Base-by-base conservation (phyloP, 53 echinoderm and acorn worm genomes). In the Astropecten irregularis region DNA sequence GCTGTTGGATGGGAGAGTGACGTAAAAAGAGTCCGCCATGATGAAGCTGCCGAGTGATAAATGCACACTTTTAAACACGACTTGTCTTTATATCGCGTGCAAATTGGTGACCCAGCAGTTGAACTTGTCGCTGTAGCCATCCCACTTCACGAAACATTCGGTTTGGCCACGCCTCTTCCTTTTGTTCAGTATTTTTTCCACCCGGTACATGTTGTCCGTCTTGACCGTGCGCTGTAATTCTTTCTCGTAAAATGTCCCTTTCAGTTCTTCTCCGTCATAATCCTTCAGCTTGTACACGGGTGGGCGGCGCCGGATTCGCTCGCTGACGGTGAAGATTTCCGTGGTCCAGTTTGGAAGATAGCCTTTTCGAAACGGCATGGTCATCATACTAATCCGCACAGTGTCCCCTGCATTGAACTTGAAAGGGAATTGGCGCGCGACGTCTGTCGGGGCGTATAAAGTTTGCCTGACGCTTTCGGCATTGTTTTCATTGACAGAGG, bases 301-400 rank as follows among this genome's bases (percentile, higher is more conserved):
- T 76, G 57, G 19, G 61, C 79, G 8, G 22, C 42, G 29, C 33
- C 6, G 56, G 26, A 56, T 22, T 10, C 44, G 20, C 14, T 42
- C 30, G 46, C 47, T 52, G 50, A 81, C 28, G 25, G 59, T 77
- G 33, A 92, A 89, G 14, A 89, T 84, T 54, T 92, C 86, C 3
- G 91, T 83, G 2, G 88, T 94, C 94, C 94, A 91, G 14, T 85
- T 81, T 0, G 85, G 74, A 0, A 90, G 77, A 48, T 93, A 93
- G 15, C 91, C 85, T 40, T 93, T 93, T 16, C 63, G 42, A 22
- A 94, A 94, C 0, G 88, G 82, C 56, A 42, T 81, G 9, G 93
- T 81, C 6, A 79, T n/a, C 84, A 85, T 84, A 26, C 83, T 58
- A 13, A 86, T 70, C 8, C 89, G 74, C 16, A 89, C 89, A 11